Conservation (phyloP, 37 sponge, comb jelly and placozoan species). For the Bolinopsis microptera region DNA sequence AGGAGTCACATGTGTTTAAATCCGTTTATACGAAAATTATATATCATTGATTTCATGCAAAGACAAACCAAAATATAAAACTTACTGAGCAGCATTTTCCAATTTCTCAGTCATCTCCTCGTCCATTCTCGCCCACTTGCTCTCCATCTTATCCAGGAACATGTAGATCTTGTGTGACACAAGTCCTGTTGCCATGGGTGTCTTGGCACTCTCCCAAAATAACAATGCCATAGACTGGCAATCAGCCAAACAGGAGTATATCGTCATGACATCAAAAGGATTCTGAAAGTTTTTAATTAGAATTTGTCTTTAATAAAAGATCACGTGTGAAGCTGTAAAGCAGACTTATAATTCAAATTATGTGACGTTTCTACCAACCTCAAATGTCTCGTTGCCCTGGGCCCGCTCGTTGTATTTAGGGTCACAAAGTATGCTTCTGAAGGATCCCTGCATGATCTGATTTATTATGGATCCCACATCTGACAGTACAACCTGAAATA, state of each 20-base stretch:
- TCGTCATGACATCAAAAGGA: constrained; percentile 52
- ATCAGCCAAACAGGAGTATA: constrained; percentile 39
- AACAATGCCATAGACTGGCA: constrained; percentile 48
- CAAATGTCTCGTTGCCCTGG: constrained; percentile 61
- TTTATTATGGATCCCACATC: constrained; percentile 57
- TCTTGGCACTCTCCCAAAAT: constrained; percentile 40
- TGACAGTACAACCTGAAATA: constrained; percentile 20
- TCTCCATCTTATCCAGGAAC: constrained; percentile 64
- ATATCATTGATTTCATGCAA: too few relatives aligned
- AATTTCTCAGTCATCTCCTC: constrained; percentile 62
- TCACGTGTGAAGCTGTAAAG: too few relatives aligned
- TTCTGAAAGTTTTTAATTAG: constrained; percentile 26
- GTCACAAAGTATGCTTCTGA: constrained; percentile 45
- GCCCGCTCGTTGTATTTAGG: constrained; percentile 59
- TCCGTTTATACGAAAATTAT: too few relatives aligned
- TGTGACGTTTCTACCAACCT: too few relatives aligned
- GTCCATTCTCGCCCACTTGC: constrained; percentile 56
- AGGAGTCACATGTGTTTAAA: too few relatives aligned
- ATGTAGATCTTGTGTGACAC: constrained; percentile 63
- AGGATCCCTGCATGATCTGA: constrained; percentile 23
- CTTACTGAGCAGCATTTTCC: constrained; percentile 64
- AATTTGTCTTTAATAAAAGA: too few relatives aligned
- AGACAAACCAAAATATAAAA: too few relatives aligned
- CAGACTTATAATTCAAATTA: too few relatives aligned
- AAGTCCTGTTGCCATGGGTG: constrained; percentile 64